Base-by-base conservation (phyloP, 2,797 vertebrate species). In the Rhadinocentrus ornatus region DNA sequence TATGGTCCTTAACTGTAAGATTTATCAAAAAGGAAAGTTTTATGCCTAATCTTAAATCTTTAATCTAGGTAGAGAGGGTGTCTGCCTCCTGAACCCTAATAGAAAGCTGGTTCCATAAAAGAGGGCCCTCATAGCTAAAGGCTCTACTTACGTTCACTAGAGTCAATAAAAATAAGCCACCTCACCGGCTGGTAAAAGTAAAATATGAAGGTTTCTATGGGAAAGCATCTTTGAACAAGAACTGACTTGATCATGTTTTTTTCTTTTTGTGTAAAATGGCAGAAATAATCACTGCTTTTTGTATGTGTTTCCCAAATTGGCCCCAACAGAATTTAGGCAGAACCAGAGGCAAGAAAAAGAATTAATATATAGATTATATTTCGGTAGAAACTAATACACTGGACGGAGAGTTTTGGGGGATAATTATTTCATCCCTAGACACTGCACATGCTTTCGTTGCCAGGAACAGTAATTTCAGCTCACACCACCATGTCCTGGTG, bases 391-490 rank as follows among this genome's bases (percentile, higher is more conserved):
- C 41, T 53, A 22, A 74, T 52, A 67, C 35, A 44, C 6, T 12
- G 15, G 35, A 32, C 13, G 44, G 13, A 54, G 52, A 16, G 52
- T 59, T 46, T 64, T 55, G 46, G 2, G 44, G 53, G 32, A 32
- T 66, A 26, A 81, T 71, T 55, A 37, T 66, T 63, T 44, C 8
- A 55, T 58, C 35, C 15, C 27, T 37, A 53, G 63, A 59, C 41
- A n/a, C n/a, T 35, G 68, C 31, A 16, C 46, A 44, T 27, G 22
- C 69, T 66, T 63, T 75, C 34, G 50, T 65, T 37, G 34, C 52
- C 54, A 34, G 66, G 29, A 52, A 70, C 37, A 65, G 60, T 71
- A 24, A 79, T 73, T 79, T 71, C 46, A 67, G 57, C 74, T 72
- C 83, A 54, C 66, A 67, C 81, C 65, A 59, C 59, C 31, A 48